Base-by-base conservation (phyloP, 2,888 invertebrate species). In the Suillia variegata region DNA sequence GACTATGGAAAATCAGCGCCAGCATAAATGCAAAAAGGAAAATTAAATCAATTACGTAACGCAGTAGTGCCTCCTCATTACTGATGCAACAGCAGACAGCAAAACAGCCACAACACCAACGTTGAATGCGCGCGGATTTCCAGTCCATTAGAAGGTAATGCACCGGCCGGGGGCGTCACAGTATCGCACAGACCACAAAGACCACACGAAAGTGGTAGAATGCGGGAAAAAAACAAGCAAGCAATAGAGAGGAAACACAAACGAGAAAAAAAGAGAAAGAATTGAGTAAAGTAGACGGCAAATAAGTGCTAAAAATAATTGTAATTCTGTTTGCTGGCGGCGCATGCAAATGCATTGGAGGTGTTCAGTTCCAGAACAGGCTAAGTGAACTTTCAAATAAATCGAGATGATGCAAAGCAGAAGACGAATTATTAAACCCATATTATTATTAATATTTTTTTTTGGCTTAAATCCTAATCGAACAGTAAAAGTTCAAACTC, bases 1-100 rank as follows among this genome's bases (percentile, higher is more conserved):
- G 92, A 1, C 94, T 93, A 81, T 98, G 97, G 62, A 96, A 88
- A 68, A 95, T 87, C 67, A 98, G 85, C 2, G 94, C 91, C 45
- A 92, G 84, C 68, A 91, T 87, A 71, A 94, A 91, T 56, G 90
- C 89, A 15, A 91, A 78, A 15, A 92, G 86, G 64, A 92, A 84
- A 64, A 91, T 87, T 53, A 89, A 83, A 75, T 89, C 88, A 75
- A 81, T 79, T 72, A 79, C 75, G 62, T 78, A 81, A 67, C 78
- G 78, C 67, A 80, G 71, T 59, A 81, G 64, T 42, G 77, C 77
- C 66, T 81, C 81, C 66, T 80, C 80, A 64, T 76, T 78, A 63
- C 80, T 80, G 64, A 62, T 65, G 65, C 63, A 59, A 59, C 33
- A 4, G 15, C 24, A 48, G 34, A 48, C 50, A 56, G 49, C 50